These are phyloP conservation scores for Drosophila kanapiae DNA, from an alignment of 1,140 invertebrate genomes.

Conservation along the genomic window DNA sequence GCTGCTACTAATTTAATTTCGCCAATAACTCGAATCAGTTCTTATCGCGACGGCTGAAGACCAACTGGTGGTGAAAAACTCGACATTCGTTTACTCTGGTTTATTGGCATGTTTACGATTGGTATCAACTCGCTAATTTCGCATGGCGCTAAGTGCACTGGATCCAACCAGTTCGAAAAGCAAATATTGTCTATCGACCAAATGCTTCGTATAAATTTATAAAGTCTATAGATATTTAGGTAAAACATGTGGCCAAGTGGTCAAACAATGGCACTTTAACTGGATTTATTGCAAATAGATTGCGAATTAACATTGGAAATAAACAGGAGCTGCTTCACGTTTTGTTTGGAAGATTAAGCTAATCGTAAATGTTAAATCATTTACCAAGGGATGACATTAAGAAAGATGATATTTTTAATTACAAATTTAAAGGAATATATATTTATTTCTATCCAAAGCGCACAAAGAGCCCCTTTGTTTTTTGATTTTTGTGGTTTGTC, in stretches of 20 bases:
- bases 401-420: neutral
- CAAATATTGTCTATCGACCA: slow-evolving; percentile 42
- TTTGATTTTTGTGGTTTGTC: no score
- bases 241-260: slow-evolving; percentile 17
- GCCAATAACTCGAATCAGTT: slow-evolving; percentile 36
- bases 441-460: no score
- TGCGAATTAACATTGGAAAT: slow-evolving; percentile 57
- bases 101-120: slow-evolving; percentile 49
- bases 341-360: neutral
- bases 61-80: slow-evolving; percentile 19
- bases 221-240: slow-evolving; percentile 10
- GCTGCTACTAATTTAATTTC: slow-evolving; percentile 29
- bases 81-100: slow-evolving; percentile 34
- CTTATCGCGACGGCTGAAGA: slow-evolving; percentile 26
- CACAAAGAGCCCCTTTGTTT: no score
- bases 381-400: neutral
- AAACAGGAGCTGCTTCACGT: slow-evolving; percentile 15
- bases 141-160: slow-evolving; percentile 74
- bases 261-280: slow-evolving; percentile 30
- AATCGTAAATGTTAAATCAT: neutral
- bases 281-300: slow-evolving; percentile 29
- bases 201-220: slow-evolving; percentile 32
- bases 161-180: slow-evolving; percentile 76
- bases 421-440: neutral
- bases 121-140: slow-evolving; percentile 48